Conservation (phyloP, 2,797 vertebrate species). For the Pseudopleuronectes americanus region DNA sequence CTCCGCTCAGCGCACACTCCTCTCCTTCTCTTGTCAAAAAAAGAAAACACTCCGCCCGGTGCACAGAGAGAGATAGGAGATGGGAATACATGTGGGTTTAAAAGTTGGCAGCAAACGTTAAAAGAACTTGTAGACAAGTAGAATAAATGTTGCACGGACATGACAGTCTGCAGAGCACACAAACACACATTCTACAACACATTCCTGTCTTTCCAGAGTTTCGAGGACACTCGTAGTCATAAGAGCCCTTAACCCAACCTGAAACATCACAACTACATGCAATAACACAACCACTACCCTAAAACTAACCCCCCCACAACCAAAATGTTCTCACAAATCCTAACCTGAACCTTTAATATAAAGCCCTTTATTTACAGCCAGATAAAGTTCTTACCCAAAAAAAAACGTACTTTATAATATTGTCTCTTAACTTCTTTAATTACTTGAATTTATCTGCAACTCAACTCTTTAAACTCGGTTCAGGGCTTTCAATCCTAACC, state of each 20-base stretch:
- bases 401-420: too few relatives aligned
- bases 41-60: slow-evolving; percentile 3
- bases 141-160: slow-evolving; percentile 19
- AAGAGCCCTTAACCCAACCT: not conserved
- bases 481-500: too few relatives aligned
- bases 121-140: slow-evolving; percentile 29
- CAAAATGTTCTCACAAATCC: too few relatives aligned
- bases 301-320: too few relatives aligned
- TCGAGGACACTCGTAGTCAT: not conserved
- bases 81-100: slow-evolving; percentile 24
- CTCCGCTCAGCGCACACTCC: slow-evolving; percentile 4
- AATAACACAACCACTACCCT: too few relatives aligned
- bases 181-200: not conserved
- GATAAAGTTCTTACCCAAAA: too few relatives aligned
- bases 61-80: slow-evolving; percentile 34
- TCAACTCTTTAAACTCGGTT: too few relatives aligned
- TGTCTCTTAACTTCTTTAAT: too few relatives aligned
- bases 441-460: too few relatives aligned
- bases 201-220: not conserved
- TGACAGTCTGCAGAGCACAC: not conserved
- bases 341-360: too few relatives aligned
- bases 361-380: too few relatives aligned
- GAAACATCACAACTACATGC: too few relatives aligned
- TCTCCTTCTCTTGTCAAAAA: slow-evolving; percentile 25
- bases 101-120: slow-evolving; percentile 29